Evolutionary conservation across 2,888 invertebrate genomes (phyloP), one percentile per base, ranked within the genome.

Genomic region (Coenonympha glycerion): DNA sequence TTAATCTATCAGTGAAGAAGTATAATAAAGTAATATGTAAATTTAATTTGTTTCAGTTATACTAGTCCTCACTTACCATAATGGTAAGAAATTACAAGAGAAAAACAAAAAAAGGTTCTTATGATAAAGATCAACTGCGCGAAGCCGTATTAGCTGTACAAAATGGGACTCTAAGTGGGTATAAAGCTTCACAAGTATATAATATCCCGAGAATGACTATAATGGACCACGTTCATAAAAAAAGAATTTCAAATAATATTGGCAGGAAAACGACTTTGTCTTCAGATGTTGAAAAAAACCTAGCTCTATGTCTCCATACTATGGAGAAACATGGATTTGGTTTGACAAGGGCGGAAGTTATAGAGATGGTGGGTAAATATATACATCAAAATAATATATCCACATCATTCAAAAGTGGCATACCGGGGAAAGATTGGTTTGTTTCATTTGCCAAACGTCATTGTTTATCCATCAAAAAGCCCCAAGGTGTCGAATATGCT

Each of bases 401-500:
- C 1, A 57, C 56, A 15, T 18, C 48, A 28, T 57, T 59, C 37
- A 59, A 59, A 57, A 47, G 60, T 47, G 57, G 53, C 13, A 54
- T 22, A 11, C 60, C 60, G 33, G 56, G 62, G 26, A 37, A 53
- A 9, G 42, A 42, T 9, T 61, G 58, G 59, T 61, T 60, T 24
- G 15, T 28, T 47, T 49, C 34, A 4, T 61, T 60, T 18, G 51
- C 52, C 55, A 55, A 56, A 28, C 53, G 62, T 6, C 53, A 60
- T 28, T 42, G 52, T 41, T 34, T 60, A 18, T 53, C 53, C 2
- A 22, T 56, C 6, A 56, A 58, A 59, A 61, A 63, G 49, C 63
- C 60, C 11, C 60, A 63, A 53, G 57, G 49, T 1, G 55, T 60
- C 9, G 60, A 63, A 47, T n/a, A 54, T 57, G 21, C 49, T 58